Evolutionary conservation across 2,888 invertebrate genomes (phyloP).

Genomic region (Tanytarsus gracilentus): DNA sequence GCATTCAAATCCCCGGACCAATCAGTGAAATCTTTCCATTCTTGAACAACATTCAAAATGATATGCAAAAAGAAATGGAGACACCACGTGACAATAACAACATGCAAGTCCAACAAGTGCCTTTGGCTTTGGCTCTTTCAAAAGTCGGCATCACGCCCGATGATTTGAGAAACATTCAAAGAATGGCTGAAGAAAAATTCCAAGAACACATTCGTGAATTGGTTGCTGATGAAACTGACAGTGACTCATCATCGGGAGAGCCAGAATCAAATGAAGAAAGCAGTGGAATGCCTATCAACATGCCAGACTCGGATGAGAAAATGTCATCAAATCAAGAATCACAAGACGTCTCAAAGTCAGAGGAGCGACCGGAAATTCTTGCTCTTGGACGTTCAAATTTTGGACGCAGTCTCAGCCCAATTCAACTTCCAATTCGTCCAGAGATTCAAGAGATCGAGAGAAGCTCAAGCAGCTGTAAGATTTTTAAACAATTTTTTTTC

Average conservation of each 20-base stretch:
- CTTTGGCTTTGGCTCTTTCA: conserved; percentile 40
- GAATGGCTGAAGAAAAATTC: conserved; percentile 42
- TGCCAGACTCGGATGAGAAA: conserved; percentile 37
- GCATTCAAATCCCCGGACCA: conserved; percentile 44
- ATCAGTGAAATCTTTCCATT: conserved; percentile 23
- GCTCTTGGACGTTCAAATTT: conserved; percentile 42
- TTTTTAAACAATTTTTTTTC: not conserved
- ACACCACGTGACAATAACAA: conserved; percentile 31
- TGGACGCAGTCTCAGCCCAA: conserved; percentile 41
- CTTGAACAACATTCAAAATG: conserved; percentile 32
- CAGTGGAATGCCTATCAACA: conserved; percentile 37
- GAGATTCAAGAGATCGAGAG: conserved; percentile 24
- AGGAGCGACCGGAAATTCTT: conserved; percentile 37
- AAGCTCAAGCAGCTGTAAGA: conserved; percentile 15
- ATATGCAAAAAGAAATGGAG: conserved; percentile 11
- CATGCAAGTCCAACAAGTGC: conserved; percentile 40
- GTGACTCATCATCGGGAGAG: conserved; percentile 28
- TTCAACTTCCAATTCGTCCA: conserved; percentile 45
- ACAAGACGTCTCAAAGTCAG: conserved; percentile 32
- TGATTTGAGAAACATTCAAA: conserved; percentile 43
- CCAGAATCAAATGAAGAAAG: conserved; percentile 30
- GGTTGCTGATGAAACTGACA: conserved; percentile 37
- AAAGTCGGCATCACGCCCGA: conserved; percentile 43
- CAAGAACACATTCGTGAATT: conserved; percentile 40
- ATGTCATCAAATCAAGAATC: conserved; percentile 38